A percentile compares a stretch with the other conserved stretches of the same genome.
Conservation (phyloP, 2,797 vertebrate species). For the Hypotaenidia okinawae region DNA sequence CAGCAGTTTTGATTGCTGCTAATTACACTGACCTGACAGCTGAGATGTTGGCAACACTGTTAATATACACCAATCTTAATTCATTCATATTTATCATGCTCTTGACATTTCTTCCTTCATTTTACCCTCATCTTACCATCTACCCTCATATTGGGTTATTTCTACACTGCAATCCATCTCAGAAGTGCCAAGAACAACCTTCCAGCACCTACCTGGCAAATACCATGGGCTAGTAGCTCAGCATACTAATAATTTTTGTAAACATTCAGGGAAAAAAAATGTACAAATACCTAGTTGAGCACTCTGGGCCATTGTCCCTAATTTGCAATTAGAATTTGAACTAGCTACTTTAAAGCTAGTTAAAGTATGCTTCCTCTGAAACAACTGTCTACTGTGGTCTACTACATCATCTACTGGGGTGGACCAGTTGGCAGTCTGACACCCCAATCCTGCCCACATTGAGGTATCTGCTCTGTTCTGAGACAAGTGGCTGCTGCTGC, state of each 20-base stretch:
- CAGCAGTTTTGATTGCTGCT: not conserved
- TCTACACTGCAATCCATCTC: not conserved
- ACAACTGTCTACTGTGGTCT: not conserved
- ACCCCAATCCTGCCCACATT: not conserved
- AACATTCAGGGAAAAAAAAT: not conserved
- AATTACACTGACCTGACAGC: not conserved
- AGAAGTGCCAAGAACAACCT: not conserved
- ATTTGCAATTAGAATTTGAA: not conserved
- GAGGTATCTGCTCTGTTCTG: not conserved
- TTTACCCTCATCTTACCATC: not conserved
- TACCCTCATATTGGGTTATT: not conserved
- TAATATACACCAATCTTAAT: not conserved
- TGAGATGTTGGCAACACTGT: not conserved
- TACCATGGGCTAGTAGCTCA: not conserved
- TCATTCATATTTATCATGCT: not conserved
- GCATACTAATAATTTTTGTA: not conserved
- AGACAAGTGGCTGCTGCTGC: not conserved
- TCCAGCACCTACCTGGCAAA: not conserved
- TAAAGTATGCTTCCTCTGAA: not conserved
- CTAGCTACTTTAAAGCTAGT: not conserved
- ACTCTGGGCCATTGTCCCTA: not conserved
- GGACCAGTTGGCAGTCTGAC: not conserved
- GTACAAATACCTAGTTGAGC: not conserved
- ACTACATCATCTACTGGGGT: not conserved
- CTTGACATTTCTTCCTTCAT: not conserved